Conservation (phyloP, 2,113 vertebrate species). For the Protobothrops flavoviridis region DNA sequence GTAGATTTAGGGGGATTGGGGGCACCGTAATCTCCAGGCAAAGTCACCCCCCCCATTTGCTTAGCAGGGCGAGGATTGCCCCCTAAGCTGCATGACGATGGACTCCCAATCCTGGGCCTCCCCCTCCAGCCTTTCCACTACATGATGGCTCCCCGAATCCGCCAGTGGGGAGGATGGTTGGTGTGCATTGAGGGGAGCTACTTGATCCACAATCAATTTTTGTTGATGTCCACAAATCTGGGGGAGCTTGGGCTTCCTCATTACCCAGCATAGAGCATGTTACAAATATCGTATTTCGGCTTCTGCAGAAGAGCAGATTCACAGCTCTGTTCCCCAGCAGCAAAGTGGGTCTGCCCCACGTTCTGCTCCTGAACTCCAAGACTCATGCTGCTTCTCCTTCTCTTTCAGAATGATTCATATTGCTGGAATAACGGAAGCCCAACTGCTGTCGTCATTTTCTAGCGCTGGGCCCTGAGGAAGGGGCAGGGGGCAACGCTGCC, state of each 20-base stretch:
- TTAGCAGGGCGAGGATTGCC: slow-evolving; percentile 36
- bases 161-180: not conserved
- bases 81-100: slow-evolving; percentile 36
- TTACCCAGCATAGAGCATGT: not conserved
- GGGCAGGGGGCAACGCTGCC: not conserved
- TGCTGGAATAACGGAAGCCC: not conserved
- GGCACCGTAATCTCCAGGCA: slow-evolving; percentile 11
- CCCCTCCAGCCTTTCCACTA: not conserved
- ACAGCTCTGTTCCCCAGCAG: not conserved
- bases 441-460: not conserved
- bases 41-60: slow-evolving; percentile 47
- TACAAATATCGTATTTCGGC: not conserved
- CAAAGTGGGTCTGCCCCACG: not conserved
- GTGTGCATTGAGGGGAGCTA: not conserved
- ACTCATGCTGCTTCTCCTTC: not conserved
- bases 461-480: not conserved
- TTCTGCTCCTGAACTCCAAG: not conserved
- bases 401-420: not conserved
- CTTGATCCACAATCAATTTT: no score
- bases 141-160: slow-evolving; percentile 27
- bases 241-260: not conserved
- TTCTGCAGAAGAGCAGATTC: not conserved
- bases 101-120: slow-evolving; percentile 23
- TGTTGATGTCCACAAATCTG: not conserved
- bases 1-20: not conserved